phyloP scores from a whole-genome alignment of 2,888 invertebrate species.

The Junonia oenone region DNA sequence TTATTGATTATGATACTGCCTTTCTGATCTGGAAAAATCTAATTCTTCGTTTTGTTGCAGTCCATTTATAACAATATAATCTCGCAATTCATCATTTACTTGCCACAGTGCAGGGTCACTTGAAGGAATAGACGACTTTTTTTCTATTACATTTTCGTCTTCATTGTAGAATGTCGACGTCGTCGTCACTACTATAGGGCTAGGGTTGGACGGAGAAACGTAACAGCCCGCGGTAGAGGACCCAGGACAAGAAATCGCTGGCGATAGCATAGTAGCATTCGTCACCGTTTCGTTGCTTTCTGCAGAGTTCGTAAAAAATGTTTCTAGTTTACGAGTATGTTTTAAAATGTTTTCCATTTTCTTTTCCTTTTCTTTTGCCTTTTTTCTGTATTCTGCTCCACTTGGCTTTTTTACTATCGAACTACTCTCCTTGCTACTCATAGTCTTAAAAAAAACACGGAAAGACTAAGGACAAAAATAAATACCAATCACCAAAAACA shows the following conservation, averaged over 20 bases:
- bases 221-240: too few relatives aligned
- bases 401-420: slow-evolving; percentile 8
- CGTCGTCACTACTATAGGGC: too few relatives aligned
- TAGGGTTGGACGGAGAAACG: too few relatives aligned
- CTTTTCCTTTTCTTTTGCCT: neutral
- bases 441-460: too few relatives aligned
- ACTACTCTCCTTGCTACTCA: too few relatives aligned
- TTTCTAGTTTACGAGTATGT: slow-evolving; percentile 8
- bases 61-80: slow-evolving; percentile 16
- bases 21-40: neutral
- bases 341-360: too few relatives aligned
- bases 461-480: too few relatives aligned
- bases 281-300: slow-evolving; percentile 16
- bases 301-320: slow-evolving; percentile 19
- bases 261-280: too few relatives aligned
- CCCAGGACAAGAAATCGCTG: too few relatives aligned
- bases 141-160: slow-evolving; percentile 3
- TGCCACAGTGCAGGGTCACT: neutral
- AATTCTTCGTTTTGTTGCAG: slow-evolving; percentile 14
- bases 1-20: too few relatives aligned
- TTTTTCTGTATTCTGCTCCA: slow-evolving; percentile 11
- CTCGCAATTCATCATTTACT: slow-evolving; percentile 6
- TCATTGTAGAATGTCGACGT: neutral
- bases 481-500: too few relatives aligned
- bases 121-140: slow-evolving; percentile 12